Conservation (phyloP, 2,888 invertebrate species). For the Emmelina monodactyla region DNA sequence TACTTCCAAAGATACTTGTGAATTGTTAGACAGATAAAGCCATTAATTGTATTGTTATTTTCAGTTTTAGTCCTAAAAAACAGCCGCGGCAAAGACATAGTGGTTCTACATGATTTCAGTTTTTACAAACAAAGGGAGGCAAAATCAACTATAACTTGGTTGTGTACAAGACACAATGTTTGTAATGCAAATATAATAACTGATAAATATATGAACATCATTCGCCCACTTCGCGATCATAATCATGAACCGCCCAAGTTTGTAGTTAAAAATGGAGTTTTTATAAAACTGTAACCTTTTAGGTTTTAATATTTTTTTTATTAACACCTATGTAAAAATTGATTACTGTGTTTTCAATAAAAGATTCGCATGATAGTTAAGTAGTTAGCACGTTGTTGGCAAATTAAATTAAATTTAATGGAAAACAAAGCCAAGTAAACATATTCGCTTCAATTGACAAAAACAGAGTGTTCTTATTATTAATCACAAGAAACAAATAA, state of each 20-base stretch:
- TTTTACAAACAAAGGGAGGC: not conserved
- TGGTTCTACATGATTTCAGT: not conserved
- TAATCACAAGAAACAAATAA: too few species aligned
- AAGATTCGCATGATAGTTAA: too few species aligned
- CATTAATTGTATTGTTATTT: not conserved
- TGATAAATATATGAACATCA: not conserved
- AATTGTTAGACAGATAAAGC: not conserved
- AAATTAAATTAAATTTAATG: too few species aligned
- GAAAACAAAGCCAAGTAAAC: too few species aligned
- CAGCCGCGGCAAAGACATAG: not conserved
- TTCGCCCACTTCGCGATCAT: slow-evolving; percentile 7
- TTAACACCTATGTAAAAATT: too few species aligned
- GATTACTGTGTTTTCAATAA: too few species aligned
- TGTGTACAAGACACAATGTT: not conserved
- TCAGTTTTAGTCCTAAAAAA: not conserved
- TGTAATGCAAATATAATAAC: slow-evolving; percentile 6
- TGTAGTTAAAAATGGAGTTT: not conserved
- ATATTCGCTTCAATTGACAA: too few species aligned
- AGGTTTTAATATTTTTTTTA: too few species aligned
- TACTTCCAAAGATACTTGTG: too few species aligned
- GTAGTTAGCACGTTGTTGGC: too few species aligned
- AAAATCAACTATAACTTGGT: not conserved
- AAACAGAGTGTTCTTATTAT: too few species aligned
- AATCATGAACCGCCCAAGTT: slow-evolving; percentile 12
- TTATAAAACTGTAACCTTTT: not conserved